These are phyloP conservation scores for Latheticus oryzae DNA, from an alignment of 2,888 invertebrate genomes.

Conservation along the genomic window DNA sequence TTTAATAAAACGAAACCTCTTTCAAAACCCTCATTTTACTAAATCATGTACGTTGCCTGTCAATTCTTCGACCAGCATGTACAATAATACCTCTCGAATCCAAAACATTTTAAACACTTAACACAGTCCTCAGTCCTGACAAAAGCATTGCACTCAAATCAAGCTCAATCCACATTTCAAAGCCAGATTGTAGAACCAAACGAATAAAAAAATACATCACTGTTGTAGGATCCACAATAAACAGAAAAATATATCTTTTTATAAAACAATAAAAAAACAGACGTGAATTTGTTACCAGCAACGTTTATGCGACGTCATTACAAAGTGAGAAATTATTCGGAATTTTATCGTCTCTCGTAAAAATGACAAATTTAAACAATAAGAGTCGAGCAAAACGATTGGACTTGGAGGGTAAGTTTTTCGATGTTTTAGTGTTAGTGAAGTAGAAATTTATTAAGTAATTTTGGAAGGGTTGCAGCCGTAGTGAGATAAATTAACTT, in stretches of 20 bases:
- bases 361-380: slow-evolving; percentile 9
- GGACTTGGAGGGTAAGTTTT: slow-evolving; percentile 6
- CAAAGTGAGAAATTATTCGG: slow-evolving; percentile 18
- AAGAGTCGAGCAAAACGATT: no score
- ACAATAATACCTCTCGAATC: no score
- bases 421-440: slow-evolving; percentile 8
- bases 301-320: slow-evolving; percentile 24
- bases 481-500: slow-evolving; percentile 14
- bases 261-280: slow-evolving; percentile 5
- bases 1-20: slow-evolving; percentile 3
- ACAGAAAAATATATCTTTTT: slow-evolving; percentile 7
- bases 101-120: slow-evolving; percentile 18
- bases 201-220: background rate
- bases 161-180: background rate
- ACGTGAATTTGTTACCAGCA: slow-evolving; percentile 12
- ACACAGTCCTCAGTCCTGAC: slow-evolving; percentile 4
- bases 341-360: slow-evolving; percentile 19
- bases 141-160: background rate
- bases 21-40: background rate
- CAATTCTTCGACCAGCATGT: no score
- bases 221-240: background rate
- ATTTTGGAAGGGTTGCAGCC: slow-evolving; percentile 15
- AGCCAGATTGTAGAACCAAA: background rate
- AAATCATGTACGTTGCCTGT: slow-evolving; percentile 5
- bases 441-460: slow-evolving; percentile 16